Percentiles rank a stretch among this genome's conserved stretches.
Evolutionary conservation across 2,113 vertebrate species (phyloP).

Genomic region (Aramus guarauna): DNA sequence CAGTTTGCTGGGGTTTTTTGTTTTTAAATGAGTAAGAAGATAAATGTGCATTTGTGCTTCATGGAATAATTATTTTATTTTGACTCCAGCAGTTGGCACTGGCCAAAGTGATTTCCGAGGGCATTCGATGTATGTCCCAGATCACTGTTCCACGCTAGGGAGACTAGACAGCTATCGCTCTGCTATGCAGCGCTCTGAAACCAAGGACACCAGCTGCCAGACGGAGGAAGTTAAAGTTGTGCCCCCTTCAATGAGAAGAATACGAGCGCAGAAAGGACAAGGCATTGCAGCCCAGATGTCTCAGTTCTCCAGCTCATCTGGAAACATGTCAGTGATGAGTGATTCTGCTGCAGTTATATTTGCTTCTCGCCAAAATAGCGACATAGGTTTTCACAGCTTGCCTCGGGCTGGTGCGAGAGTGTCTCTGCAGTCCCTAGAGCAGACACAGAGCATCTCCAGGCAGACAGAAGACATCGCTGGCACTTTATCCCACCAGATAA

Average conservation of each 20-base stretch:
- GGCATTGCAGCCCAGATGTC: constrained; percentile 95
- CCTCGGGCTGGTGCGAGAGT: constrained; percentile 84
- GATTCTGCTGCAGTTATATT: constrained; percentile 78
- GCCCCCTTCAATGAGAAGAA: constrained; percentile 92
- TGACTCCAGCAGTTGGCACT: constrained; percentile 72
- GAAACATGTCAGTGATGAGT: constrained; percentile 86
- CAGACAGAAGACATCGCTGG: constrained; percentile 69
- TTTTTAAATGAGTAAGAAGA: background rate
- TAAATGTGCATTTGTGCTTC: background rate
- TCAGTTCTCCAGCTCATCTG: constrained; percentile 86
- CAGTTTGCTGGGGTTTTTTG: background rate
- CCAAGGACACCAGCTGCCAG: constrained; percentile 92
- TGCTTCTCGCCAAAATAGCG: constrained; percentile 72
- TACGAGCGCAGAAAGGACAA: constrained; percentile 91
- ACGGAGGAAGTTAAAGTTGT: constrained; percentile 90
- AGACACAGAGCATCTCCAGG: constrained; percentile 72
- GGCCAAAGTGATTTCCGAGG: constrained; percentile 81
- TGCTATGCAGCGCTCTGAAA: constrained; percentile 74
- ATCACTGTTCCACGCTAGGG: constrained; percentile 86
- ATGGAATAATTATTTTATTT: constrained; percentile 66
- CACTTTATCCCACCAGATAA: constrained; percentile 71
- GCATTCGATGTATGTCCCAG: constrained; percentile 85
- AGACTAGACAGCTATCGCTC: constrained; percentile 78
- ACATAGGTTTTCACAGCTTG: constrained; percentile 89
- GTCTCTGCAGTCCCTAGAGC: constrained; percentile 80